Evolutionary conservation across 2,113 vertebrate species (phyloP).

Genomic region (Malurus elegans): DNA sequence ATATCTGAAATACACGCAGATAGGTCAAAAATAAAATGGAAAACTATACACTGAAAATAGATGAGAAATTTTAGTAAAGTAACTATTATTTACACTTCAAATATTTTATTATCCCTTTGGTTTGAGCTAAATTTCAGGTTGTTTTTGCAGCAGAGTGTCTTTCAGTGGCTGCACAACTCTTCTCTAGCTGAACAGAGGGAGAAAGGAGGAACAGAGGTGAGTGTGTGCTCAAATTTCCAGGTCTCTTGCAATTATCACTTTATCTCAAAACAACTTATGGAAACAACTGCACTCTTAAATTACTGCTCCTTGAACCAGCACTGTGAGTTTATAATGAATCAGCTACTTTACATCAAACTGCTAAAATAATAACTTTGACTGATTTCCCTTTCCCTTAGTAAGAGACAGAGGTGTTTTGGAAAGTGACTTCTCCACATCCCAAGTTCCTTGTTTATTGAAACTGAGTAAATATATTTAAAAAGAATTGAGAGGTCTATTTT

Average conservation of each 20-base stretch:
- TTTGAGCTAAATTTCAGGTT: neutral
- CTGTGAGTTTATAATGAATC: neutral
- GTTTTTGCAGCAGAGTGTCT: neutral
- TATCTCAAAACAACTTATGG: neutral
- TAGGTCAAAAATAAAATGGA: neutral
- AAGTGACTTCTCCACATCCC: neutral
- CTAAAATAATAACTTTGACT: neutral
- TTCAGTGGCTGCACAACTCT: neutral
- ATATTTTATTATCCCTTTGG: neutral
- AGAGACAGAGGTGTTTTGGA: neutral
- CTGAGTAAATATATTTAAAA: neutral
- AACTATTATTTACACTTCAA: neutral
- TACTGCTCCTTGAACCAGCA: neutral
- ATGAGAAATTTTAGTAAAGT: neutral
- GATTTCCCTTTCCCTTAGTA: neutral
- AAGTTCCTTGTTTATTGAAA: neutral
- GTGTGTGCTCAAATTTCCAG: neutral
- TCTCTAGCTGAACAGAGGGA: neutral
- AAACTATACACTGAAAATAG: neutral
- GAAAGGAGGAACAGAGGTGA: neutral
- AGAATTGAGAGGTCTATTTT: neutral
- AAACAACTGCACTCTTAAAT: neutral
- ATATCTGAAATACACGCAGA: neutral
- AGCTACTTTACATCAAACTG: neutral
- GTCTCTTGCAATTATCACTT: neutral